Percentiles rank a stretch among this genome's conserved stretches.
These are phyloP conservation scores for Patella ulyssiponensis DNA, from an alignment of 2,888 invertebrate species.

Conservation along the genomic window DNA sequence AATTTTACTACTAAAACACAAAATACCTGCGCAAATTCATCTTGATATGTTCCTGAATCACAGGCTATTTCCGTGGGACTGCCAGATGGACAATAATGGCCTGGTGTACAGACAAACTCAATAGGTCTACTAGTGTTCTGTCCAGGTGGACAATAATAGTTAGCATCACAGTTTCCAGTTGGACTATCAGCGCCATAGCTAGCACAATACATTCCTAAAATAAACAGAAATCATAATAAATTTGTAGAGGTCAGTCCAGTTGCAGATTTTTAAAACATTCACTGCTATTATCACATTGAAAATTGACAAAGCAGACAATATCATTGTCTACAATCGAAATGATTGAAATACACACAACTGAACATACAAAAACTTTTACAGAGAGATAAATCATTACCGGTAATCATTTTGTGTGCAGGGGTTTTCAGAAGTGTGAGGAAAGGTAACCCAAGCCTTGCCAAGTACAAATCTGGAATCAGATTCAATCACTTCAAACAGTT, in stretches of 20 bases:
- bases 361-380: too few relatives aligned
- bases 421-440: too few relatives aligned
- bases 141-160: conserved; percentile 64
- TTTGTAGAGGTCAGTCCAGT: neutral
- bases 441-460: too few relatives aligned
- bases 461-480: too few relatives aligned
- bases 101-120: conserved; percentile 62
- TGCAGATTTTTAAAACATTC: neutral
- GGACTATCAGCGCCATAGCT: conserved; percentile 52
- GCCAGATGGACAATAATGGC: conserved; percentile 64
- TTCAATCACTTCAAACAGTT: too few relatives aligned
- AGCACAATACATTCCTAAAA: conserved; percentile 65
- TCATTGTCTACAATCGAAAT: neutral
- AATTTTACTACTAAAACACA: too few relatives aligned
- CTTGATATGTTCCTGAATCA: conserved; percentile 65
- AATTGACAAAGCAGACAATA: neutral
- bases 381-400: too few relatives aligned
- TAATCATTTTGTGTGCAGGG: too few relatives aligned
- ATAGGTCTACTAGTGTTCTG: conserved; percentile 60
- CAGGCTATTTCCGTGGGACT: conserved; percentile 56
- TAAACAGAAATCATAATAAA: neutral
- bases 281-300: neutral
- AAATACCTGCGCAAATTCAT: conserved; percentile 61
- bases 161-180: conserved; percentile 52
- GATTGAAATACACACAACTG: too few relatives aligned